These are phyloP conservation scores for Nephila pilipes DNA, from an alignment of 1,140 invertebrate species.

Conservation along the genomic window DNA sequence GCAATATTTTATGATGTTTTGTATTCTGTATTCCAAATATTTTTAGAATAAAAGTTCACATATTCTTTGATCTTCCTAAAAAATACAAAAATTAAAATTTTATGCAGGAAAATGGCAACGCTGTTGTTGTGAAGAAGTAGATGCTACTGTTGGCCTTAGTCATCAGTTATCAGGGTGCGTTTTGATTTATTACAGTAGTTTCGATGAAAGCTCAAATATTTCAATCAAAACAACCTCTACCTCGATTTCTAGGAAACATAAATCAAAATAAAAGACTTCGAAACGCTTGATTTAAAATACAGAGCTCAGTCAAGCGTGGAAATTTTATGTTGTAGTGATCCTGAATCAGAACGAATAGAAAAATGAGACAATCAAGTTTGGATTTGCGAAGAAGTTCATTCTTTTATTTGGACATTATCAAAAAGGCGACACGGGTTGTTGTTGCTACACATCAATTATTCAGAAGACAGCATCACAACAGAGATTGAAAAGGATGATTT, in stretches of 20 bases:
- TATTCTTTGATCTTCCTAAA: neutral
- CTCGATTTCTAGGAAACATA: neutral
- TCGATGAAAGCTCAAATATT: slow-evolving; percentile 18
- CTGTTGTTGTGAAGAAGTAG: neutral
- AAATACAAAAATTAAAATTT: neutral
- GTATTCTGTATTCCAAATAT: neutral
- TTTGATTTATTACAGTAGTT: slow-evolving; percentile 12
- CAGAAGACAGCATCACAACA: neutral
- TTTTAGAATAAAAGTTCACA: neutral
- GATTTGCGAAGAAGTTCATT: slow-evolving; percentile 1
- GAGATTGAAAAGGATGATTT: no score
- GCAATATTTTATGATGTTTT: no score
- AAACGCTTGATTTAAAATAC: slow-evolving; percentile 28
- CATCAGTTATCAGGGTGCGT: neutral
- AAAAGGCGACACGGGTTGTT: neutral
- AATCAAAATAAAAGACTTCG: slow-evolving; percentile 10
- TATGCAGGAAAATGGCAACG: neutral
- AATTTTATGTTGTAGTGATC: slow-evolving; percentile 5
- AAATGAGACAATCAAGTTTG: slow-evolving; percentile 19
- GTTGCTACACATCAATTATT: neutral
- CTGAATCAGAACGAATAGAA: neutral
- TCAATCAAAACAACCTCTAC: slow-evolving; percentile 21
- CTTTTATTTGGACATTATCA: slow-evolving; percentile 3
- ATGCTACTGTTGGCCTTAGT: neutral
- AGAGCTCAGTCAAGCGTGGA: neutral